Percentiles rank a stretch among this genome's conserved stretches.
These are phyloP conservation scores for Charadrius vociferus DNA, from an alignment of 2,113 vertebrate genomes.

Conservation along the genomic window DNA sequence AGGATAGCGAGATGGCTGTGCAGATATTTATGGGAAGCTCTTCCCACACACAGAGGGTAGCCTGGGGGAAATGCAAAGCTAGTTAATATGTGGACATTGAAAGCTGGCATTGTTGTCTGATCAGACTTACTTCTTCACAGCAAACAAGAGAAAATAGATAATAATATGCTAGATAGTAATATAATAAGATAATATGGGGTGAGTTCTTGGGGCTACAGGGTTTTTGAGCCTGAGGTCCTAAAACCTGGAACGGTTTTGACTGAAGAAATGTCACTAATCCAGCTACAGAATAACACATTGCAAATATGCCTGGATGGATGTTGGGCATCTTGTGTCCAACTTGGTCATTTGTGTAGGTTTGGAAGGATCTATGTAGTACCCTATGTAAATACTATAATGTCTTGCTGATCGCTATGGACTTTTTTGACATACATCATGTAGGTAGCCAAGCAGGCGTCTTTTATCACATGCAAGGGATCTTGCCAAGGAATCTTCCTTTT, in stretches of 20 bases:
- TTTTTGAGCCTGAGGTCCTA: not conserved
- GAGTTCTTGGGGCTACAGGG: not conserved
- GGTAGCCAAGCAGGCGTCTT: not conserved
- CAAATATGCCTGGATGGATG: not conserved
- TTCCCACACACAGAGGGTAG: not conserved
- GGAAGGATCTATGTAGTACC: not conserved
- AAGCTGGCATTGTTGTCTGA: not conserved
- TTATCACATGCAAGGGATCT: not conserved
- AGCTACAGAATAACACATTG: not conserved
- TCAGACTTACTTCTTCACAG: not conserved
- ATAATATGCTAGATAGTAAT: not conserved
- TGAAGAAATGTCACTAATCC: not conserved
- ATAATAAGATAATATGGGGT: not conserved
- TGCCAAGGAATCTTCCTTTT: not conserved
- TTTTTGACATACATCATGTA: not conserved
- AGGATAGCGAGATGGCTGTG: not conserved
- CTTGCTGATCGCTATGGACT: not conserved
- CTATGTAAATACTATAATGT: not conserved
- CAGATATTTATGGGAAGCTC: slow-evolving; percentile 10
- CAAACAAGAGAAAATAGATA: not conserved
- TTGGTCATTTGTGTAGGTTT: not conserved
- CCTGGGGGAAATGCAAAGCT: not conserved
- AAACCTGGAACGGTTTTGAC: not conserved
- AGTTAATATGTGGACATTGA: not conserved
- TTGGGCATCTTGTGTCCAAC: not conserved